Evolutionary conservation across 2,113 vertebrate genomes (phyloP), one percentile per base, ranked within the genome.

Genomic region (Chinchilla lanigera): DNA sequence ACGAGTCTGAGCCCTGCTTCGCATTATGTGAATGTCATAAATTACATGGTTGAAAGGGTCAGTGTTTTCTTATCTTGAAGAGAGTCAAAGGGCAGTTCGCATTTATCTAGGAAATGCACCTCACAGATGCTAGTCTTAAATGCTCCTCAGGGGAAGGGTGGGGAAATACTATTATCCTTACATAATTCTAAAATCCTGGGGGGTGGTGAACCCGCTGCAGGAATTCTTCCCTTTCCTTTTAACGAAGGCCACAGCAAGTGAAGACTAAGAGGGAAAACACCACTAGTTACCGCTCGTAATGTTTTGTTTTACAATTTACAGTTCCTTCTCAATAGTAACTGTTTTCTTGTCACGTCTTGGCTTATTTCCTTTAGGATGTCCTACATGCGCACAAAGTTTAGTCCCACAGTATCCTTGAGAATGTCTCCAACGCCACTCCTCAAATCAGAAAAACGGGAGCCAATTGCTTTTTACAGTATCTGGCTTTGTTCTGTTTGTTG

Each of bases 41-140:
- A 98, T 98, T 97, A 97, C 96, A 93, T 91, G 87, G 75, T 97
- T 96, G 96, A 97, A 97, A 97, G 97, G 97, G 97, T 95, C 97
- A 95, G 1, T 97, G 97, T 98, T 98, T 98, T 98, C 98, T 98
- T 98, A 98, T 98, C 98, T 98, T 94, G 95, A 97, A 95, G 93
- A 96, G 86, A 98, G 98, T 97, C 97, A 98, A 96, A 98, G 98
- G 98, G 95, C 97, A 98, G 90, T 96, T 98, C 95, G 78, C 97
- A 98, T 98, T 97, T 98, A 96, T 98, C 97, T 98, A 98, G 98
- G 98, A 98, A 98, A 98, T 97, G 97, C 94, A 97, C 98, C 97
- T 97, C 98, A 96, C 98, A 98, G 98, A 98, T 98, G 98, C 97
- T 97, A 71, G 95, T 93, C 93, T 97, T 97, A 98, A 98, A 97